These are phyloP conservation scores for Mactromeris polynyma DNA, from an alignment of 2,888 invertebrate species.

Conservation along the genomic window DNA sequence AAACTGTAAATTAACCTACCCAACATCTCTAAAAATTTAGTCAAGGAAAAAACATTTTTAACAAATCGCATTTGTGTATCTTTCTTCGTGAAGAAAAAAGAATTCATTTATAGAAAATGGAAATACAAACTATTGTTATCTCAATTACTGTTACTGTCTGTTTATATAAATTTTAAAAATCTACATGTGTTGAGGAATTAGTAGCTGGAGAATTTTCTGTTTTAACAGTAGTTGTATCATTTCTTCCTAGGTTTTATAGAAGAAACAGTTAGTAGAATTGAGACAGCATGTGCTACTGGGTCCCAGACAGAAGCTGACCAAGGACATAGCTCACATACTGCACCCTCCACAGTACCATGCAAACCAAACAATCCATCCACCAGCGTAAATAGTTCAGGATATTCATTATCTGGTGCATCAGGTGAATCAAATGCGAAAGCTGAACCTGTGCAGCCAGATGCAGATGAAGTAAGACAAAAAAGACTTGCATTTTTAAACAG, in stretches of 20 bases:
- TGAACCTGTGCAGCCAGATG: constrained; percentile 44
- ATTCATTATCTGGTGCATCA: constrained; percentile 4
- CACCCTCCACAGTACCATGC: neutral
- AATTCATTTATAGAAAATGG: too few relatives aligned
- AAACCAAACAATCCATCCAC: neutral
- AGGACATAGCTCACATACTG: neutral
- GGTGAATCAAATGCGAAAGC: constrained; percentile 30
- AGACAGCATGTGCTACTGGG: constrained; percentile 43
- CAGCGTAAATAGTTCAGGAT: constrained; percentile 11
- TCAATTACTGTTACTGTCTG: too few relatives aligned
- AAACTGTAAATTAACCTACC: too few relatives aligned
- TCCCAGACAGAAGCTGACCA: neutral
- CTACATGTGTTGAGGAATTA: too few relatives aligned
- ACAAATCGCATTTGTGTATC: too few relatives aligned
- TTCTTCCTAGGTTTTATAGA: constrained; percentile 68
- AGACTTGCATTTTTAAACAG: constrained; percentile 78
- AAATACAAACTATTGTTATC: too few relatives aligned
- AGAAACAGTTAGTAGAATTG: constrained; percentile 62
- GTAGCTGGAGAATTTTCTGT: too few relatives aligned
- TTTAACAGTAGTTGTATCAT: neutral
- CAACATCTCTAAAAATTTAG: too few relatives aligned
- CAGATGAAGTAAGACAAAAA: constrained; percentile 79
- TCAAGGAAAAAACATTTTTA: too few relatives aligned
- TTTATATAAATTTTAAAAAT: too few relatives aligned
- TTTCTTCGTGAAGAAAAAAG: too few relatives aligned